phyloP scores from a whole-genome alignment of 2,888 invertebrate genomes.

The Drosophila gaucha region DNA sequence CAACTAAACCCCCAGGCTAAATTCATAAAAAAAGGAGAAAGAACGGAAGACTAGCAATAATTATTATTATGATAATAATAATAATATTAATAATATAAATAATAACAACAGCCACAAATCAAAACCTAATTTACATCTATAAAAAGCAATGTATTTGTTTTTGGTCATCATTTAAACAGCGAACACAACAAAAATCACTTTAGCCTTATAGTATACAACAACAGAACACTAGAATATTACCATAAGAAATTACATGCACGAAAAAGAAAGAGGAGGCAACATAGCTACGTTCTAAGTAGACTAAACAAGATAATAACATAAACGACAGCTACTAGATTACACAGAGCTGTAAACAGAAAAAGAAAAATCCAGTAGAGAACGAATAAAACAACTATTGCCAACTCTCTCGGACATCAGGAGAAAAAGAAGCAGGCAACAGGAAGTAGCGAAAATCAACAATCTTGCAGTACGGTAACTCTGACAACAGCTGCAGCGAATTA shows the following conservation, averaged over 20 bases:
- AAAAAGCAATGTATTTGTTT: conserved; percentile 55
- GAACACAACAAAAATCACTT: conserved; percentile 55
- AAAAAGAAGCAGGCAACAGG: conserved; percentile 4
- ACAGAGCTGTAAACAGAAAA: conserved; percentile 4
- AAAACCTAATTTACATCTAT: conserved; percentile 40
- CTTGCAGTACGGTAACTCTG: neutral
- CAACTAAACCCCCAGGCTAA: conserved; percentile 52
- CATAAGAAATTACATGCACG: conserved; percentile 18
- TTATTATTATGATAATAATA: conserved; percentile 34
- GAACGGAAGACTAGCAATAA: conserved; percentile 71
- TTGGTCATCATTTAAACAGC: conserved; percentile 35
- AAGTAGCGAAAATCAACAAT: conserved; percentile 4
- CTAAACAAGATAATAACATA: conserved; percentile 6
- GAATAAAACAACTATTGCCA: conserved; percentile 9
- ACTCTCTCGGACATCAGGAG: neutral
- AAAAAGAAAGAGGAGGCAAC: conserved; percentile 1
- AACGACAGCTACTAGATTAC: conserved; percentile 5
- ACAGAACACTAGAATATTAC: conserved; percentile 46
- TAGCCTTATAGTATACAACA: conserved; percentile 74
- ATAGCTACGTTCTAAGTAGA: conserved; percentile 13
- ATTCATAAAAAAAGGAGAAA: conserved; percentile 63
- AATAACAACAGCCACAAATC: conserved; percentile 40
- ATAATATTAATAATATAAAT: conserved; percentile 5
- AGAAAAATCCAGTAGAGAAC: neutral
- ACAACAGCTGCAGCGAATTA: conserved; percentile 10